These are phyloP conservation scores for Chaetodon auriga DNA, from an alignment of 2,113 vertebrate species.

Conservation along the genomic window DNA sequence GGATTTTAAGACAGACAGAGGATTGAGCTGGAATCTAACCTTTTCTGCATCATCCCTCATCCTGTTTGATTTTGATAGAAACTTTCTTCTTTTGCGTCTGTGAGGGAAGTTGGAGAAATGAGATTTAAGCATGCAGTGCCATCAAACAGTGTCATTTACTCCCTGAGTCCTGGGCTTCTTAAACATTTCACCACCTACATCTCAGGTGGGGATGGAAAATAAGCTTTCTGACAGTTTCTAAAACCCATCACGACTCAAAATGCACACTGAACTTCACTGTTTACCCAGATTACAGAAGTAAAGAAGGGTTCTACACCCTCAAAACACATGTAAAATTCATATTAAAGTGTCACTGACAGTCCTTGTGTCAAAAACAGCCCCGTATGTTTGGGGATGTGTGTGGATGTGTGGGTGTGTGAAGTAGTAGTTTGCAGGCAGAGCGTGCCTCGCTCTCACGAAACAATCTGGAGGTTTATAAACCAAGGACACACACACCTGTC, in stretches of 20 bases:
- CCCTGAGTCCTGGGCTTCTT: conserved; percentile 11
- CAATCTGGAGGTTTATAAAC: conserved; percentile 12
- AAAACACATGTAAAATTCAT: conserved; percentile 47
- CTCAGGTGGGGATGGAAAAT: conserved; percentile 30
- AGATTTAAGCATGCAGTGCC: conserved; percentile 3
- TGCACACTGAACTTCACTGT: conserved; percentile 7
- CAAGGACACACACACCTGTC: not conserved
- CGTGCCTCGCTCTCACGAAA: not conserved
- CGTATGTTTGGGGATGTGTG: not conserved
- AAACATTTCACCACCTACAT: conserved; percentile 37
- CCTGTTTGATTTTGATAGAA: conserved; percentile 36
- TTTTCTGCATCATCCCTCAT: conserved; percentile 16
- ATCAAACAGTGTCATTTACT: conserved; percentile 34
- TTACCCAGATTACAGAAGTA: conserved; percentile 31
- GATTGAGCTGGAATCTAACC: not conserved
- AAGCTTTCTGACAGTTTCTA: conserved; percentile 10
- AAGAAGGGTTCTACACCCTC: conserved; percentile 15
- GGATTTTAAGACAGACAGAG: conserved; percentile 13
- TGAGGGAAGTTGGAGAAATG: conserved; percentile 23
- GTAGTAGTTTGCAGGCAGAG: conserved; percentile 15
- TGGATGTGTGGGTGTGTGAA: conserved; percentile 4
- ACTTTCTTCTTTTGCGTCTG: not conserved
- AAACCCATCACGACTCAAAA: conserved; percentile 19
- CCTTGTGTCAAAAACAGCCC: not conserved
- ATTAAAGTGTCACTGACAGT: conserved; percentile 18